These are phyloP conservation scores for Phalloptychus januarius DNA, from an alignment of 2,797 vertebrate species.

Conservation along the genomic window DNA sequence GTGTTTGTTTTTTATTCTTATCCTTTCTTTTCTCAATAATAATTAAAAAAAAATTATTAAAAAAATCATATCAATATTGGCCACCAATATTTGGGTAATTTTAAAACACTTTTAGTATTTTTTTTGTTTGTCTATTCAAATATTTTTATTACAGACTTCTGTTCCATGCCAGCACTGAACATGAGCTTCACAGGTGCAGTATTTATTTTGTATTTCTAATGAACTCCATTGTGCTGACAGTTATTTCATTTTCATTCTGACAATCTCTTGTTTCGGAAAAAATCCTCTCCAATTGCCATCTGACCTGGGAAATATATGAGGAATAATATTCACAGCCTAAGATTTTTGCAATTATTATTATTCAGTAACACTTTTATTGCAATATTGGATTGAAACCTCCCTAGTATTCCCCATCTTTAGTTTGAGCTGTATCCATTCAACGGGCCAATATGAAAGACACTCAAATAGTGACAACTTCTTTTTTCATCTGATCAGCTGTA, in stretches of 20 bases:
- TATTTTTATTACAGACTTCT: conserved; percentile 38
- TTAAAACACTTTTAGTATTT: conserved; percentile 2
- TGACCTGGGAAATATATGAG: neutral
- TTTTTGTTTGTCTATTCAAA: conserved; percentile 11
- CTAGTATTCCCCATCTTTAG: neutral
- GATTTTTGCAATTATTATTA: neutral
- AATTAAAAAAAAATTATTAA: neutral
- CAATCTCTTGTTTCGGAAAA: conserved; percentile 11
- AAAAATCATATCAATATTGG: neutral
- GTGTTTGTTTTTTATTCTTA: neutral
- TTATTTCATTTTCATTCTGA: neutral
- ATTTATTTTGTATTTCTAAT: conserved; percentile 44
- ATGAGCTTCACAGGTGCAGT: conserved; percentile 46
- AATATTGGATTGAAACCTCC: conserved; percentile 29
- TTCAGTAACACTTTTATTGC: neutral
- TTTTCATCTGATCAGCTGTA: neutral
- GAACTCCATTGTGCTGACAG: conserved; percentile 36
- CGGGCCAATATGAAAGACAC: neutral
- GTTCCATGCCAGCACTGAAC: conserved; percentile 6
- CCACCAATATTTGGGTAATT: conserved; percentile 11
- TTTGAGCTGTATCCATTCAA: neutral
- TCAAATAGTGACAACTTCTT: conserved; percentile 1
- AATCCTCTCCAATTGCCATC: neutral
- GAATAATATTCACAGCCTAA: neutral
- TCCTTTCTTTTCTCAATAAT: conserved; percentile 2